Evolutionary conservation across 2,797 vertebrate genomes (phyloP), one percentile per base, ranked within the genome.

Genomic region (Coracias cyanogaster): DNA sequence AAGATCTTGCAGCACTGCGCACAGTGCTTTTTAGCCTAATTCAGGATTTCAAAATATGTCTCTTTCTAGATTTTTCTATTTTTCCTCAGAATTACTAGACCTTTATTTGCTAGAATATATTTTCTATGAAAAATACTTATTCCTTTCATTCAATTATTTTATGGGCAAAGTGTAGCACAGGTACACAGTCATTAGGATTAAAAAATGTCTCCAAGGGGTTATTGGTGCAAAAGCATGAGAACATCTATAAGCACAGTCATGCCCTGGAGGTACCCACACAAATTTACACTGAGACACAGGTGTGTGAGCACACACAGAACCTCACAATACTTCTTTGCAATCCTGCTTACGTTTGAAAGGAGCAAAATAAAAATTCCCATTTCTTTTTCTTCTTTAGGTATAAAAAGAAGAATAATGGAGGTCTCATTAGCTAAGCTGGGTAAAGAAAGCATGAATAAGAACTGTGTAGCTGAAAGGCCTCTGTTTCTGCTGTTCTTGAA

Each of bases 401-500:
- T 84, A 92, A 92, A 91, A 97, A 97, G 94, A 94, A 96, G 82
- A 96, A 84, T 62, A 80, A 64, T 73, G 28, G 91, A 88, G 88
- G 62, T 93, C 96, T 98, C 96, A 96, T 97, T 98, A 98, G 91
- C 72, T 92, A 86, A 86, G 48, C 43, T 92, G 86, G 86, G 87
- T 95, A 97, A 95, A 89, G 92, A 66, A 97, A 84, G 82, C 92
- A 94, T 96, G 96, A 97, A 93, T 97, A 97, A 93, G 69, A 94
- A 89, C 89, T 52, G 33, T 60, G 89, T 87, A 58, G 76, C 73
- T 39, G 43, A 96, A 95, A 83, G 77, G 88, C 69, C 87, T 91
- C 93, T 93, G 95, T 88, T 95, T 97, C 97, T 98, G 97, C 88
- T 97, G 91, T 97, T 97, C 95, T 97, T 97, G 97, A 97, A 98